These are phyloP conservation scores for Ceratina japonica DNA, from an alignment of 1,140 invertebrate species.

Conservation along the genomic window DNA sequence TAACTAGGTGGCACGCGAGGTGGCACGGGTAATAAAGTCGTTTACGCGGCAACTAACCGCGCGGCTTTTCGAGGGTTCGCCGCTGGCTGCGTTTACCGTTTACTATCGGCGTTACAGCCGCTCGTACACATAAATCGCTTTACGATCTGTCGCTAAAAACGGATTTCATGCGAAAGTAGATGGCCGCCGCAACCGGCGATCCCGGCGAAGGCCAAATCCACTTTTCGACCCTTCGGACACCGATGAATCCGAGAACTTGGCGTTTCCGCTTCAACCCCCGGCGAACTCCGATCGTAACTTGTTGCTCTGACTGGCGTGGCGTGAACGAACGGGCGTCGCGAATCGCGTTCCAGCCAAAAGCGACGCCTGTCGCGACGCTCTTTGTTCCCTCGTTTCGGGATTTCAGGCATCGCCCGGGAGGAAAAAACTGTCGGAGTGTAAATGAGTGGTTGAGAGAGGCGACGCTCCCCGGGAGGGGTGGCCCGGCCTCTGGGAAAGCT, in stretches of 20 bases:
- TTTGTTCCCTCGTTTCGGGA: background rate
- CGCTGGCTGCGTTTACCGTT: slow-evolving; percentile 73
- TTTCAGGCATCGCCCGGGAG: slow-evolving; percentile 1
- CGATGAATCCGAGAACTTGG: background rate
- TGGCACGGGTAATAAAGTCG: slow-evolving; percentile 74
- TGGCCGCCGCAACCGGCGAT: slow-evolving; percentile 50
- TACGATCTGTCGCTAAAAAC: slow-evolving; percentile 79
- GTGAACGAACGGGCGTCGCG: too few species aligned
- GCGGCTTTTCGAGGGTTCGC: slow-evolving; percentile 55
- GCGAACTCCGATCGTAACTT: slow-evolving; percentile 3
- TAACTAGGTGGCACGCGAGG: slow-evolving; percentile 74
- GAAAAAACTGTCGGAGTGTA: slow-evolving; percentile 35
- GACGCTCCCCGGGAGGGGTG: slow-evolving; percentile 3
- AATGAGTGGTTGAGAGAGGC: slow-evolving; percentile 37
- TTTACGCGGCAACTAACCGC: slow-evolving; percentile 77
- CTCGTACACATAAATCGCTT: slow-evolving; percentile 77
- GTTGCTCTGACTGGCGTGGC: slow-evolving; percentile 2
- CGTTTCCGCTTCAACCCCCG: background rate
- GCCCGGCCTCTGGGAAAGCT: slow-evolving; percentile 20
- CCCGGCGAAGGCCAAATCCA: background rate
- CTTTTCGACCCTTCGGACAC: too few species aligned
- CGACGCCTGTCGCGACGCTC: background rate
- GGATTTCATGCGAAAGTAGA: slow-evolving; percentile 76
- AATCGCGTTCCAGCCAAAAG: too few species aligned
- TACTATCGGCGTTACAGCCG: slow-evolving; percentile 76